Percentiles rank a stretch among this genome's conserved stretches.
phyloP scores from a whole-genome alignment of 2,797 vertebrate genomes.

The Muscicapa striata region DNA sequence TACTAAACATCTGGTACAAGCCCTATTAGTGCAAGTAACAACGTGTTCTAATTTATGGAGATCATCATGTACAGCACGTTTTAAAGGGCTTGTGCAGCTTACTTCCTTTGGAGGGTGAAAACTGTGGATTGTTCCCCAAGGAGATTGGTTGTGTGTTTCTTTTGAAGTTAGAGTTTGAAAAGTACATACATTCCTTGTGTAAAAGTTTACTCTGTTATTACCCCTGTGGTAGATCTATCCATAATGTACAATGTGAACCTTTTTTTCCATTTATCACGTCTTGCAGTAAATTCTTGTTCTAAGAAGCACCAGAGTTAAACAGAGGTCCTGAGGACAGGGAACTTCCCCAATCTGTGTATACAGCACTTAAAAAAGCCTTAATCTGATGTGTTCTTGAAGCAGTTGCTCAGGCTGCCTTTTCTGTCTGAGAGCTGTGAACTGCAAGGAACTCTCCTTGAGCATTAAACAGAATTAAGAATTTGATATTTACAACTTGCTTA shows the following conservation, averaged over 20 bases:
- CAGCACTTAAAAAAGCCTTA: neutral
- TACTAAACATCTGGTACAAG: slow-evolving; percentile 64
- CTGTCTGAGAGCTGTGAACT: neutral
- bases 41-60: slow-evolving; percentile 46
- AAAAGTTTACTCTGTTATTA: neutral
- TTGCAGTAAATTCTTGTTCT: neutral
- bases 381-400: neutral
- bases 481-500: neutral
- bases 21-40: slow-evolving; percentile 56
- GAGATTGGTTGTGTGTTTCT: neutral
- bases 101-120: neutral
- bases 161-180: slow-evolving; percentile 10
- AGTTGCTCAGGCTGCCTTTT: neutral
- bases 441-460: neutral
- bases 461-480: neutral
- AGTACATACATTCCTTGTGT: neutral
- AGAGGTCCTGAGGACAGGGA: neutral
- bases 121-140: neutral
- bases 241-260: neutral
- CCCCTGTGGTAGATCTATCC: neutral
- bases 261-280: neutral
- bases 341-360: neutral
- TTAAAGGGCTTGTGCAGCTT: neutral
- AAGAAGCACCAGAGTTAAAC: neutral
- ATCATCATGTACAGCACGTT: neutral